phyloP scores from a whole-genome alignment of 2,888 invertebrate species.

The Hydrotaea diabolus region DNA sequence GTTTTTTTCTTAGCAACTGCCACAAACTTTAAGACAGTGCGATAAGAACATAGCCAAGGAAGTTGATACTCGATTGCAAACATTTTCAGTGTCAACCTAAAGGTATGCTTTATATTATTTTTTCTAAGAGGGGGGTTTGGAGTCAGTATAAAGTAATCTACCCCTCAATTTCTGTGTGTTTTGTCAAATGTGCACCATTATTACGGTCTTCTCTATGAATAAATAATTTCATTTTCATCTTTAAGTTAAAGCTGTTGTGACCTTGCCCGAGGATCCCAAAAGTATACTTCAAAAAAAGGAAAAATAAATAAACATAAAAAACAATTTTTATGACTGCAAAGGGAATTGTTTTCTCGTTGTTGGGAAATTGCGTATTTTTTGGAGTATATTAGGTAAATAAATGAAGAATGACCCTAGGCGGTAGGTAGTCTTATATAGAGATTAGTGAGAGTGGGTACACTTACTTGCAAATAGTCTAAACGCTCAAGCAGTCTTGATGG shows the following conservation, averaged over 20 bases:
- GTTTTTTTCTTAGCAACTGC: too few species aligned
- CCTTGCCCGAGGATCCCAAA: constrained; percentile 1
- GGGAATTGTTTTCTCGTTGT: background rate
- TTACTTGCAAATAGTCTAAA: too few species aligned
- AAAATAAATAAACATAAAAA: background rate
- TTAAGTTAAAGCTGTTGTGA: constrained; percentile 9
- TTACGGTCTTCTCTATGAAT: constrained; percentile 20
- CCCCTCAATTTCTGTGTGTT: too few species aligned
- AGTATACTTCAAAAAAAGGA: background rate
- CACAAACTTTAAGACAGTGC: too few species aligned
- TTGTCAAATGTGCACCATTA: background rate
- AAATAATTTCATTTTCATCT: constrained; percentile 26
- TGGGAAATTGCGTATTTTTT: background rate
- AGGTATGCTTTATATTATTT: background rate
- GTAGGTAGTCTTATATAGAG: background rate
- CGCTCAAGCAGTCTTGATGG: too few species aligned
- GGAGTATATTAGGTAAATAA: background rate
- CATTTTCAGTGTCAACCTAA: background rate
- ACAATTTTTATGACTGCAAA: background rate
- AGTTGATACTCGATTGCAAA: background rate
- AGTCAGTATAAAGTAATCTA: too few species aligned
- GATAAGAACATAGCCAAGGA: background rate
- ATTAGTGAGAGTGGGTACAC: background rate
- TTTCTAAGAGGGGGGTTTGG: too few species aligned
- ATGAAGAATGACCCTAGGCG: background rate